These are phyloP conservation scores for Olivierus martensii DNA, from an alignment of 1,140 invertebrate genomes.

Conservation along the genomic window DNA sequence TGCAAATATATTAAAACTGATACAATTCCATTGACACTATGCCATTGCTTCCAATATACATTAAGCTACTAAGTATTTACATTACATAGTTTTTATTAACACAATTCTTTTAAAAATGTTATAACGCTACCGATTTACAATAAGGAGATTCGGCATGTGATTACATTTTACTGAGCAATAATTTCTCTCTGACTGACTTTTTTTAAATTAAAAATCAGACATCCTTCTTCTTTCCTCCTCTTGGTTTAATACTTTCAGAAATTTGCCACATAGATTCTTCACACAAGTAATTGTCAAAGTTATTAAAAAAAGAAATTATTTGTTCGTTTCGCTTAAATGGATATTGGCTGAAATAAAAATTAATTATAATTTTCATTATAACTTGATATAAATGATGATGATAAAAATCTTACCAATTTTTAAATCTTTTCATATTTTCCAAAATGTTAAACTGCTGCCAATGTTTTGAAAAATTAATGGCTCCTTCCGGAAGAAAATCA, in stretches of 20 bases:
- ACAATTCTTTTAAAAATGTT: too few species aligned
- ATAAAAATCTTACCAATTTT: constrained; percentile 38
- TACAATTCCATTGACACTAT: too few species aligned
- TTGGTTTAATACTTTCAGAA: constrained; percentile 87
- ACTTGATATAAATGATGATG: not conserved
- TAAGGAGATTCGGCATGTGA: too few species aligned
- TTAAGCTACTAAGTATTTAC: too few species aligned
- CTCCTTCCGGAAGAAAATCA: constrained; percentile 69
- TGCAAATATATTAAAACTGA: too few species aligned
- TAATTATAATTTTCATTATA: not conserved
- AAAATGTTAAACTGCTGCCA: constrained; percentile 98
- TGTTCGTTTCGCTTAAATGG: constrained; percentile 49
- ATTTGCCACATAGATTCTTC: constrained; percentile 98
- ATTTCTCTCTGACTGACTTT: too few species aligned
- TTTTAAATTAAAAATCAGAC: too few species aligned
- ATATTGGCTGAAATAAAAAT: constrained; percentile 18
- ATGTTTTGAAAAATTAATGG: constrained; percentile 91
- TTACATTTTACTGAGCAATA: too few species aligned
- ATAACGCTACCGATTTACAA: too few species aligned
- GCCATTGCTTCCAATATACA: too few species aligned
- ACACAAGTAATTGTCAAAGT: constrained; percentile 86
- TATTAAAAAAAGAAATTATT: constrained; percentile 89
- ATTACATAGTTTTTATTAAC: too few species aligned
- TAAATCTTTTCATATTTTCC: constrained; percentile 93
- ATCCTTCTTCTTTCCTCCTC: constrained; percentile 35